Conservation (phyloP, 2,888 invertebrate species). For the Drosophila paranaensis region DNA sequence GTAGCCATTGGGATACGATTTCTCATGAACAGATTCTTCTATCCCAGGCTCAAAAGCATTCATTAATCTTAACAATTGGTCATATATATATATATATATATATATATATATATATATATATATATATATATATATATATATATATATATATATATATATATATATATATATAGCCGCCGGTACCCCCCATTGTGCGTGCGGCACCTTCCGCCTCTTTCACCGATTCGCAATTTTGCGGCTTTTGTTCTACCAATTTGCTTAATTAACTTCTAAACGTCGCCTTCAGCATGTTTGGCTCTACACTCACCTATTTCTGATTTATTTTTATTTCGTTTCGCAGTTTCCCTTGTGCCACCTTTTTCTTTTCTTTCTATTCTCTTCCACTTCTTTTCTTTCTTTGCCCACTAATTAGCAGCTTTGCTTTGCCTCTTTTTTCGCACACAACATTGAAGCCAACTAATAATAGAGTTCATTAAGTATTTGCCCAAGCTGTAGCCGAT, state of each 20-base stretch:
- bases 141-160: not conserved
- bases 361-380: not conserved
- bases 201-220: not conserved
- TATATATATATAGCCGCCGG: not conserved
- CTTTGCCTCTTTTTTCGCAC: conserved; percentile 39
- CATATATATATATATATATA: not conserved
- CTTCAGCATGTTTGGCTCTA: conserved; percentile 59
- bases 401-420: conserved; percentile 71
- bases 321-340: conserved; percentile 3
- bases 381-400: not conserved
- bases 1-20: conserved; percentile 29
- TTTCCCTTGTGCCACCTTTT: not conserved
- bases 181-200: conserved; percentile 31
- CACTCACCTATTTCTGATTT: conserved; percentile 39
- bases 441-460: not conserved
- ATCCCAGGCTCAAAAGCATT: conserved; percentile 39
- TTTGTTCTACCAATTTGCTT: conserved; percentile 73
- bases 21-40: conserved; percentile 51
- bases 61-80: conserved; percentile 65
- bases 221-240: conserved; percentile 25
- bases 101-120: too few species aligned
- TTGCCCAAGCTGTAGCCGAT: not conserved
- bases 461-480: not conserved
- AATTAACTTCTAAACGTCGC: conserved; percentile 79
- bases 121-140: not conserved